These are phyloP conservation scores for Colostygia pectinataria DNA, from an alignment of 2,888 invertebrate species.

Conservation along the genomic window DNA sequence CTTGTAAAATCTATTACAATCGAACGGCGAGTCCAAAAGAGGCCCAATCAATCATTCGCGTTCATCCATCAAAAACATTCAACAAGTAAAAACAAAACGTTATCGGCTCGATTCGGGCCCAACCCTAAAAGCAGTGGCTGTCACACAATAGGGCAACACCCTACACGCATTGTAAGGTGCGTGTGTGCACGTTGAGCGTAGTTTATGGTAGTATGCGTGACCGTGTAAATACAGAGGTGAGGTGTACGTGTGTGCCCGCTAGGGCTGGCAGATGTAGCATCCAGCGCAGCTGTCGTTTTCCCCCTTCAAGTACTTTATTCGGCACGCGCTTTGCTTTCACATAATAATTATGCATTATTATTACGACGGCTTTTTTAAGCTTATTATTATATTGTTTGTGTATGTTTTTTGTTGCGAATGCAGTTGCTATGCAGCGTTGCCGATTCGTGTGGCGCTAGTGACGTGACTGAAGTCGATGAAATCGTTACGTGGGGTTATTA, in stretches of 20 bases:
- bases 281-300: slow-evolving; percentile 72
- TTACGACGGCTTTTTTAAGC: slow-evolving; percentile 60
- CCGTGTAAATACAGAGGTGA: slow-evolving; percentile 25
- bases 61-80: slow-evolving; percentile 78
- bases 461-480: slow-evolving; percentile 24
- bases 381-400: slow-evolving; percentile 60
- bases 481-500: slow-evolving; percentile 13
- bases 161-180: slow-evolving; percentile 46
- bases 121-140: slow-evolving; percentile 52
- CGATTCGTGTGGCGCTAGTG: slow-evolving; percentile 16
- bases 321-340: slow-evolving; percentile 79
- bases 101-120: slow-evolving; percentile 64
- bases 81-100: slow-evolving; percentile 82
- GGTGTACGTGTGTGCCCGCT: slow-evolving; percentile 45
- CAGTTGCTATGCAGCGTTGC: slow-evolving; percentile 57
- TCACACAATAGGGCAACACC: slow-evolving; percentile 65
- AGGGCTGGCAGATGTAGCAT: slow-evolving; percentile 73
- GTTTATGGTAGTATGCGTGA: slow-evolving; percentile 25
- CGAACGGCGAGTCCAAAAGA: slow-evolving; percentile 56
- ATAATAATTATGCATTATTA: slow-evolving; percentile 77
- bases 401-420: slow-evolving; percentile 58
- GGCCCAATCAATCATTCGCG: slow-evolving; percentile 72
- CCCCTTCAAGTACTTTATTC: slow-evolving; percentile 59
- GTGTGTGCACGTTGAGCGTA: slow-evolving; percentile 22
- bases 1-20: slow-evolving; percentile 65